Base-by-base conservation (phyloP, 1,140 invertebrate genomes). In the Coelopa frigida region DNA sequence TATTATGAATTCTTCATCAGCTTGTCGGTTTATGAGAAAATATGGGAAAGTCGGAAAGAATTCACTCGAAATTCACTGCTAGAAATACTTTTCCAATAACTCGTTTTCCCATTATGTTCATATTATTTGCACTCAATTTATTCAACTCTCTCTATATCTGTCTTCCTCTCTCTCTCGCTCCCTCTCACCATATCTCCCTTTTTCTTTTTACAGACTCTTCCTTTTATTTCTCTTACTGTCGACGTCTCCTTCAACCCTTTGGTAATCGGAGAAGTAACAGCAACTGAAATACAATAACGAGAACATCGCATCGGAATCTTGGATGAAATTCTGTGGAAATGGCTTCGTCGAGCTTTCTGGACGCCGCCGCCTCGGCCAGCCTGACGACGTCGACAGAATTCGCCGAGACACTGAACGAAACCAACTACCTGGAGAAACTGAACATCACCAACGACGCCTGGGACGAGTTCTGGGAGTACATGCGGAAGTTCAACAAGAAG, bases 401-500 rank as follows among this genome's bases (percentile, higher is more conserved):
- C 3, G 33, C 12, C 33, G 6, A 14, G 20, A 10, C 5, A 26
- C 23, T 24, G 11, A 20, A 20, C 23, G 23, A 21, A 10, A 23
- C 20, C 12, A 41, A 22, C 12, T 20, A 41, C 27, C 23, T 41
- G 5, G 23, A 41, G 5, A 24, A 24, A 12, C 17, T 26, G 1
- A 23, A 41, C 8, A 10, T 41, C 10, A 41, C 39, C n/a, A 41
- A 10, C n/a, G 39, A 41, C n/a, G 39, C 20, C 12, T 41, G 8
- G 39, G 17, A 22, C 5, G 52, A 62, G 21, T 61, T 62, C 35
- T 27, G 56, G 5, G 49, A 58, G 24, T 26, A 49, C 5, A 44
- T 51, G 44, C 33, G 54, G 3, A 50, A 49, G 3, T 53, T 45
- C 14, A 53, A 50, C 35, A 57, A 53, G 29, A 61, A 61, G 29